These are phyloP conservation scores for Mythimna lalbum DNA, from an alignment of 2,888 invertebrate genomes.

Conservation along the genomic window DNA sequence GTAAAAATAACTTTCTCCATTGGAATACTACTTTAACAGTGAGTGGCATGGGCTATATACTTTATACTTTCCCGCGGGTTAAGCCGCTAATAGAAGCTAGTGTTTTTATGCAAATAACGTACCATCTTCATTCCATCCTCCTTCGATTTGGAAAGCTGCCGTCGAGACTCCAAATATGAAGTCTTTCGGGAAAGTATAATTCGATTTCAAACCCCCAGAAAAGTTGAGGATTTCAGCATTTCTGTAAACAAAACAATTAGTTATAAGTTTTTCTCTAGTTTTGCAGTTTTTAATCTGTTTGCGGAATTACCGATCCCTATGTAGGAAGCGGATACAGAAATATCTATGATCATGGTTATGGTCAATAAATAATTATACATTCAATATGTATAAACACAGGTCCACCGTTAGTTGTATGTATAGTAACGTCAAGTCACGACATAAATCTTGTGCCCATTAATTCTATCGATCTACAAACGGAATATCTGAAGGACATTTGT, in stretches of 20 bases:
- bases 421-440: constrained; percentile 39
- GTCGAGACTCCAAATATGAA: constrained; percentile 92
- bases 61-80: too few species aligned
- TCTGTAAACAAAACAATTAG: constrained; percentile 70
- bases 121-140: constrained; percentile 90
- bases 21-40: too few species aligned
- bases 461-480: constrained; percentile 30
- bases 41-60: too few species aligned
- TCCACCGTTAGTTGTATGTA: neutral
- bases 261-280: neutral
- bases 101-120: constrained; percentile 25
- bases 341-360: constrained; percentile 7
- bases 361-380: constrained; percentile 35
- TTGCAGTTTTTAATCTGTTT: neutral
- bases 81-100: neutral
- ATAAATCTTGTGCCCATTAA: constrained; percentile 7
- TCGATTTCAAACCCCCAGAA: constrained; percentile 82
- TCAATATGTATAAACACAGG: constrained; percentile 19
- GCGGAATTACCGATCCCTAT: neutral
- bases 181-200: constrained; percentile 88
- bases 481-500: constrained; percentile 14
- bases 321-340: constrained; percentile 46
- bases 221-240: constrained; percentile 77
- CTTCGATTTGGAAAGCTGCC: constrained; percentile 92
- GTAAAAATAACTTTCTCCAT: neutral